Conservation (phyloP, 1,140 invertebrate species). For the Bacillus rossius region DNA sequence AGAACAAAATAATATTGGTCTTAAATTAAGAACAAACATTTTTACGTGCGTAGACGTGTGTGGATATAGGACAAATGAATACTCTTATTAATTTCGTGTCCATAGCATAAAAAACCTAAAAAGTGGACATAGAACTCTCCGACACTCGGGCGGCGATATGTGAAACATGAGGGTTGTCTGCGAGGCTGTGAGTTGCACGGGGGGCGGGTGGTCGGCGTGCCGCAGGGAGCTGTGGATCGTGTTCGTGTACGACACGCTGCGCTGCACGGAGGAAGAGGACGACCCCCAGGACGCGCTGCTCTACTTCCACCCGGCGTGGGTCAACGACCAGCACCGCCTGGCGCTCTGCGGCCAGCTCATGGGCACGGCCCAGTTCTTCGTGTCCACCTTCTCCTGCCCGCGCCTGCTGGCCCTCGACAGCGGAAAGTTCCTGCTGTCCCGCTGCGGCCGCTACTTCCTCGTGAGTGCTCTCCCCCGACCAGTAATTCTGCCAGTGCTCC, state of each 20-base stretch:
- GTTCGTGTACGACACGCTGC: slow-evolving; percentile 78
- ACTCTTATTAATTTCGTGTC: no score
- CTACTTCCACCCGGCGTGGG: slow-evolving; percentile 86
- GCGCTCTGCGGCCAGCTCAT: slow-evolving; percentile 77
- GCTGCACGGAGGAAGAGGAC: slow-evolving; percentile 69
- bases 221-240: slow-evolving; percentile 81
- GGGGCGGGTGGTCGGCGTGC: slow-evolving; percentile 15
- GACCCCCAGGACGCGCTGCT: slow-evolving; percentile 79
- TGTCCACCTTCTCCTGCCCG: slow-evolving; percentile 64
- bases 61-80: no score
- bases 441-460: slow-evolving; percentile 70
- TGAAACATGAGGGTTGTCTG: no score
- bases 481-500: no score
- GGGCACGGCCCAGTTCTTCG: slow-evolving; percentile 71
- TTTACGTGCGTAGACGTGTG: no score
- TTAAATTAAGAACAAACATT: no score
- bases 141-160: no score
- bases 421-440: slow-evolving; percentile 76
- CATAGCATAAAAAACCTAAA: no score
- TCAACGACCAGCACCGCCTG: slow-evolving; percentile 70
- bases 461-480: slow-evolving; percentile 46
- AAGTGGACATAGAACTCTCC: no score
- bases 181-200: no score
- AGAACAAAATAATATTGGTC: no score
- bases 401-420: slow-evolving; percentile 69